Evolutionary conservation across 2,797 vertebrate species (phyloP).

Genomic region (Darevskia mixta): DNA sequence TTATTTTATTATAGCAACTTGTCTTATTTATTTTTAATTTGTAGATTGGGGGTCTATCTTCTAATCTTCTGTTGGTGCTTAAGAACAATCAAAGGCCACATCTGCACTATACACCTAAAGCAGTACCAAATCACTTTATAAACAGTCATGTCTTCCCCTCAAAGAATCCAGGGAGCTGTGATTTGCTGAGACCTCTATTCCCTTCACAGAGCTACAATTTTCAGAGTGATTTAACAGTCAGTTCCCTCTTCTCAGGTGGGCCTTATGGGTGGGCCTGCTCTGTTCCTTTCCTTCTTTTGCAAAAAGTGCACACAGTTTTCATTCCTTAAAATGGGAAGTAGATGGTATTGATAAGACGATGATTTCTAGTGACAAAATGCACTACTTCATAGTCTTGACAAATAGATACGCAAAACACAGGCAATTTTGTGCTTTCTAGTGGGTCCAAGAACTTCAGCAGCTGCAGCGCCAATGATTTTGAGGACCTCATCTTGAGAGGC

Average conservation of each 20-base stretch:
- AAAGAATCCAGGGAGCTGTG: too few species aligned
- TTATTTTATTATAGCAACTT: background rate
- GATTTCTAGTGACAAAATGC: background rate
- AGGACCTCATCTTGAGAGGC: constrained; percentile 80
- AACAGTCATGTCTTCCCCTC: too few species aligned
- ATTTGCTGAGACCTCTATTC: too few species aligned
- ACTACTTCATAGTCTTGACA: background rate
- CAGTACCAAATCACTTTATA: too few species aligned
- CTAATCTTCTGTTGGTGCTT: background rate
- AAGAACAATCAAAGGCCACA: too few species aligned
- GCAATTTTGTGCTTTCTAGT: constrained; percentile 68
- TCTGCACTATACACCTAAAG: too few species aligned
- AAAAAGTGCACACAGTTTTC: background rate
- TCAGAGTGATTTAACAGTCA: background rate
- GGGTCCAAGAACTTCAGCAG: constrained; percentile 82
- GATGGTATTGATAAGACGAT: background rate
- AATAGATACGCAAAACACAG: background rate
- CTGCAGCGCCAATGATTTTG: constrained; percentile 87
- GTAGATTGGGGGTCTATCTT: background rate
- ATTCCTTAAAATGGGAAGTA: background rate
- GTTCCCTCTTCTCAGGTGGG: background rate
- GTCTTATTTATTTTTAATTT: background rate
- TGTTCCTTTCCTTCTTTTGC: background rate
- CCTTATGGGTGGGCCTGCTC: background rate
- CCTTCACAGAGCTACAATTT: background rate